These are phyloP conservation scores for Metalampra italica DNA, from an alignment of 2,888 invertebrate genomes.

Conservation along the genomic window DNA sequence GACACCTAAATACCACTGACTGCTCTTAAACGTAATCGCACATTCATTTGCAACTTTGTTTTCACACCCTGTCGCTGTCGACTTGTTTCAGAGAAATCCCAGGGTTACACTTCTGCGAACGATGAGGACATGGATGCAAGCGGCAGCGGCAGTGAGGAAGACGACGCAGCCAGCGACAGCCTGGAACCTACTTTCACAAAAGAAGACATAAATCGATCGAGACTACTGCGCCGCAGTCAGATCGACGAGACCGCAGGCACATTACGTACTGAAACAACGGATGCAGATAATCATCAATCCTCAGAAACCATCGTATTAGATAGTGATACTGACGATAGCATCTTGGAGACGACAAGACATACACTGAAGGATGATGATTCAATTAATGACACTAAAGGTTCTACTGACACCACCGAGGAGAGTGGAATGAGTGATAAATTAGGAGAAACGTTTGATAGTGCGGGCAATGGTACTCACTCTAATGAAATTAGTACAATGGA, in stretches of 20 bases:
- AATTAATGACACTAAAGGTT: slow-evolving; percentile 13
- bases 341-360: not conserved
- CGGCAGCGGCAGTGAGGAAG: slow-evolving; percentile 41
- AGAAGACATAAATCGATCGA: slow-evolving; percentile 42
- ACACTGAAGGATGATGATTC: not conserved
- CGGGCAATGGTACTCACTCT: not conserved
- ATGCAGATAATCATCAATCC: not conserved
- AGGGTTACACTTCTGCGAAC: slow-evolving; percentile 23
- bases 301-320: not conserved
- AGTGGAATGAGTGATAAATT: slow-evolving; percentile 14
- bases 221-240: slow-evolving; percentile 25
- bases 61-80: no score
- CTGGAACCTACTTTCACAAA: slow-evolving; percentile 57
- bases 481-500: not conserved
- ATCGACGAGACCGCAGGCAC: not conserved
- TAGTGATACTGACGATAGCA: not conserved
- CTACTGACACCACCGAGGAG: slow-evolving; percentile 24
- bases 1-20: no score
- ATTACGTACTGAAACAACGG: not conserved
- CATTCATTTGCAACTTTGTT: no score
- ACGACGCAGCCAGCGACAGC: slow-evolving; percentile 46
- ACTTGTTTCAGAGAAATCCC: slow-evolving; percentile 43
- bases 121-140: slow-evolving; percentile 34
- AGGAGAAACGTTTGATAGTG: slow-evolving; percentile 3
- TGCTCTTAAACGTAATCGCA: no score